Evolutionary conservation across 2,888 invertebrate species (phyloP), one percentile per base, ranked within the genome.

Genomic region (Macrosoma leucophasiata): DNA sequence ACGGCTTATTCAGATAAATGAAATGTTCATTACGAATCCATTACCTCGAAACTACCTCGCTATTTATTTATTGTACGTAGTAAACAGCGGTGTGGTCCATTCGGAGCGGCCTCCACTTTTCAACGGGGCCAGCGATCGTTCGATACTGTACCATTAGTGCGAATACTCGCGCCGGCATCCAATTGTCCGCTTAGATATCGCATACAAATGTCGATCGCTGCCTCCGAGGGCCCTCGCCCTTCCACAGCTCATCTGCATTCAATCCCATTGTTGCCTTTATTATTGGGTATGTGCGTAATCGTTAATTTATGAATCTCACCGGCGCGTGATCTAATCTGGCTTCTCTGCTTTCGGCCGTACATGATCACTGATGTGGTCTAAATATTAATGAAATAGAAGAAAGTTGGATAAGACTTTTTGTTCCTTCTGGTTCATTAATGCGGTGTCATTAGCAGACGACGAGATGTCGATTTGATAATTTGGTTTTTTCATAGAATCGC

Each of bases 91-190:
- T 75, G 77, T 74, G 79, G 79, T 73, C 78, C 66, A 56, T 33
- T 62, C 69, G 64, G 57, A 77, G 72, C 78, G 79, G 79, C 73
- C 74, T 63, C 74, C 66, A 69, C 77, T 69, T 74, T 61, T 73
- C 73, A 74, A 74, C 64, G 61, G 59, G 63, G 57, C 55, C 59
- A 57, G 70, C 74, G 82, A 81, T 81, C 70, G 69, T 58, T 69
- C 72, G 82, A 84, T 84, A 84, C 72, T 77, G 82, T 74, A 78
- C 79, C 81, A 81, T 82, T 81, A 82, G 84, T 77, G 84, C 82
- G 77, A 81, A 79, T 70, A 70, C 56, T 78, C 81, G 76, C 82
- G 73, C 82, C 81, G 81, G 76, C 77, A 62, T 78, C 81, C 82
- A 84, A 84, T 84, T 84, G 84, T 82, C 73, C 73, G 72, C 70